Evolutionary conservation across 2,888 invertebrate species (phyloP).

Genomic region (Urechis unicinctus): DNA sequence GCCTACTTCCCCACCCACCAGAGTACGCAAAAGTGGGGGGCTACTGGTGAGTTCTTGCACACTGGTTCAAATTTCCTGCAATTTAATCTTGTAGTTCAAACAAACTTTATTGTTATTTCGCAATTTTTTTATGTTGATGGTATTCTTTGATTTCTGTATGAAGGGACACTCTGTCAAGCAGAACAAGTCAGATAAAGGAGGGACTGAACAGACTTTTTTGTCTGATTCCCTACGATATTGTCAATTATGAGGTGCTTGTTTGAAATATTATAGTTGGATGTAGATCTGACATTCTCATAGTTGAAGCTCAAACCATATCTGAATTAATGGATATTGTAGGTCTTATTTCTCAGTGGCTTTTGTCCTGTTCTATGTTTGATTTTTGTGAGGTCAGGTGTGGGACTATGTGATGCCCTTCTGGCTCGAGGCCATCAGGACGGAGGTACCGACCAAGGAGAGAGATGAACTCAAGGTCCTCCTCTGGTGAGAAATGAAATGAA

Average conservation of each 20-base stretch:
- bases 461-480: constrained; percentile 74
- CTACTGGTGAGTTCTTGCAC: constrained; percentile 65
- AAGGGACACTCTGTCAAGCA: constrained; percentile 50
- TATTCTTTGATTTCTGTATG: constrained; percentile 4
- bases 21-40: constrained; percentile 94
- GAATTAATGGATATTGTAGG: not conserved
- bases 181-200: constrained; percentile 85
- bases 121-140: not conserved
- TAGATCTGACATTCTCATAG: not conserved
- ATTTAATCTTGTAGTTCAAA: not conserved
- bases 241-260: constrained; percentile 90
- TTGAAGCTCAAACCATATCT: not conserved
- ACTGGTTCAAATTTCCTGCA: not conserved
- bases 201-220: constrained; percentile 90
- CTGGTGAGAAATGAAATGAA: constrained; percentile 54
- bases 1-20: constrained; percentile 90
- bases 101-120: not conserved
- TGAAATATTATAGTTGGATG: too few species aligned
- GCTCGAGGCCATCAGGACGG: constrained; percentile 88
- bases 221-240: constrained; percentile 93
- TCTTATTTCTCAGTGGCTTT: not conserved
- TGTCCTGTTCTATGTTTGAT: not conserved
- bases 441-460: constrained; percentile 68
- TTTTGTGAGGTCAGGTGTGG: too few species aligned
- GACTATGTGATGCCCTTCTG: constrained; percentile 97